Evolutionary conservation across 2,888 invertebrate genomes (phyloP), one percentile per base, ranked within the genome.

Genomic region (Agonopterix arenella): DNA sequence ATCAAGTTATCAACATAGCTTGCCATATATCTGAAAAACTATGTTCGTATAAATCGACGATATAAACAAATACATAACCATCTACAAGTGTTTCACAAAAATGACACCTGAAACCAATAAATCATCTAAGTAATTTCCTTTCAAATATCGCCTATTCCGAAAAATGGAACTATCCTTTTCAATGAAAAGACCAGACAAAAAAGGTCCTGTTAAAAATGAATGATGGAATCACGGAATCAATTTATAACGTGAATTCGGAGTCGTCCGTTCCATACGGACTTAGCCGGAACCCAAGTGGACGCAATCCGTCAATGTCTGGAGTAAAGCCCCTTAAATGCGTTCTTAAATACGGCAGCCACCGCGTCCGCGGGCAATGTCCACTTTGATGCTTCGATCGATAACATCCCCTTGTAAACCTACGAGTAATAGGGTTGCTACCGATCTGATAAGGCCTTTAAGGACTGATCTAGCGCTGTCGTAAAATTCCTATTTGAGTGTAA

Each of bases 251-350:
- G 47, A 49, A 51, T 51, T 51, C 46, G 38, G 42, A 44, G 40
- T 46, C 44, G 36, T 47, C 44, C 69, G 65, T 61, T 65, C 66
- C 58, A 50, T 28, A 28, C 28, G 46, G 55, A 59, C 58, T 64
- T 62, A 60, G 66, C 61, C 63, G 60, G 69, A 62, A 65, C 70
- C 61, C 64, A 69, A 74, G 73, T 68, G 68, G 66, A 66, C 69
- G 71, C 72, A 71, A 84, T 84, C 74, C 73, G 76, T 85, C 85
- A 84, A 70, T 81, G 84, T 85, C 84, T 66, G 50, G 61, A 68
- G 68, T 77, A 77, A 83, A 84, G 76, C 80, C 80, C 73, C 77
- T 75, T 75, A 77, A 79, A 81, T 74, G 74, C 73, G 76, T 78
- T 80, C 80, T 81, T 78, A 80, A 80, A 80, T 77, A 73, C 75